These are phyloP conservation scores for Myotis pilosus DNA, from an alignment of 2,797 vertebrate genomes.

Conservation along the genomic window DNA sequence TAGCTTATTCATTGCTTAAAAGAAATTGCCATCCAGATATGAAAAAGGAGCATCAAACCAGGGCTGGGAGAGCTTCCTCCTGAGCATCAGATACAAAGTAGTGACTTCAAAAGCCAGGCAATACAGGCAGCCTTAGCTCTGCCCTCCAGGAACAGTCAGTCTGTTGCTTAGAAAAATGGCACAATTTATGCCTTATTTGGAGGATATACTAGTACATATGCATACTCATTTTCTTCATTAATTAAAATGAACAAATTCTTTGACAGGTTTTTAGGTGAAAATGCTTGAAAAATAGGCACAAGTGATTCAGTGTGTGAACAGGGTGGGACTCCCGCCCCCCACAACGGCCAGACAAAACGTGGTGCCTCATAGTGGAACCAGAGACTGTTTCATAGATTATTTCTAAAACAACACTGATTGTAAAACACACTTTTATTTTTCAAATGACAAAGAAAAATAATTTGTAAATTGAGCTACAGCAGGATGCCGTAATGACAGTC, in stretches of 20 bases:
- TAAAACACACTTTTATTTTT: not conserved
- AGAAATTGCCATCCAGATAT: not conserved
- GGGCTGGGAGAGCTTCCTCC: too few relatives aligned
- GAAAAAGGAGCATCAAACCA: not conserved
- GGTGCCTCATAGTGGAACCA: fast-evolving
- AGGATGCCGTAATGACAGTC: not conserved
- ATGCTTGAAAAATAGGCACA: not conserved
- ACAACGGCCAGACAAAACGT: not conserved
- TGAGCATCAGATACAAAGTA: not conserved
- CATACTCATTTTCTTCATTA: not conserved
- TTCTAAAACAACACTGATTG: not conserved
- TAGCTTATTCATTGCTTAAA: not conserved
- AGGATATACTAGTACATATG: not conserved
- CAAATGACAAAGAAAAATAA: not conserved
- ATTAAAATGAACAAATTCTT: not conserved
- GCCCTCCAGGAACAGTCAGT: not conserved
- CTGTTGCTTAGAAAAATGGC: not conserved
- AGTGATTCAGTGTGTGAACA: not conserved
- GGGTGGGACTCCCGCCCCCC: too few relatives aligned
- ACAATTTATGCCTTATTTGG: not conserved
- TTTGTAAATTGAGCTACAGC: not conserved
- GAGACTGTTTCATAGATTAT: fast-evolving
- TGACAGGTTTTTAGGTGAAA: not conserved
- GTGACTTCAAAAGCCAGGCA: not conserved
- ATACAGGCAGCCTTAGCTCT: not conserved